Evolutionary conservation across 2,888 invertebrate species (phyloP).

Genomic region (Sinelater perroti): DNA sequence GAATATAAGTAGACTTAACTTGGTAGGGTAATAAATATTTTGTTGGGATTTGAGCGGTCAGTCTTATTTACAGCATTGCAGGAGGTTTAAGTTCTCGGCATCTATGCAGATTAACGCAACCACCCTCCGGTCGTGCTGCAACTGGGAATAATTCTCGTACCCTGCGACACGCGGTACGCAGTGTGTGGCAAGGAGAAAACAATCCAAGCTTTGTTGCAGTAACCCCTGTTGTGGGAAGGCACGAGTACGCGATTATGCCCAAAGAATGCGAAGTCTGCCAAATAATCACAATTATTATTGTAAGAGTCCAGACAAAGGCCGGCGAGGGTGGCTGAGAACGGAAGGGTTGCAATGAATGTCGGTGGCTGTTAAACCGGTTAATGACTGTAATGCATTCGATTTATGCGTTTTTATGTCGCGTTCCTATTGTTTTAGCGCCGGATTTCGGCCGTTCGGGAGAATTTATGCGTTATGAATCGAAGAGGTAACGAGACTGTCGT

Average conservation of each 20-base stretch:
- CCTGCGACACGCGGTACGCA: slow-evolving; percentile 5
- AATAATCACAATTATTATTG: slow-evolving; percentile 41
- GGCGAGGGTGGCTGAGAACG: slow-evolving; percentile 34
- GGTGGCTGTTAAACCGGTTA: slow-evolving; percentile 36
- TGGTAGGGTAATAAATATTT: no score
- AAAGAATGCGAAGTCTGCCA: slow-evolving; percentile 40
- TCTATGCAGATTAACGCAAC: no score
- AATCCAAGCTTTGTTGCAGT: slow-evolving; percentile 32
- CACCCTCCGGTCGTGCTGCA: no score
- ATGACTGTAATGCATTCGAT: slow-evolving; percentile 35
- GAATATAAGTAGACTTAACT: no score
- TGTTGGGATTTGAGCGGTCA: no score
- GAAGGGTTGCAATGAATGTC: slow-evolving; percentile 37
- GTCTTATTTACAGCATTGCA: no score
- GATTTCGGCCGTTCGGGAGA: slow-evolving; percentile 7
- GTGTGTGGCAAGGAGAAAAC: slow-evolving; percentile 39
- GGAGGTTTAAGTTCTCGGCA: no score
- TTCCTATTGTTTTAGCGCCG: slow-evolving; percentile 16
- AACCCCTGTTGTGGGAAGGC: slow-evolving; percentile 37
- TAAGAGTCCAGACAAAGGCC: slow-evolving; percentile 37
- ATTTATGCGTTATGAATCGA: slow-evolving; percentile 23
- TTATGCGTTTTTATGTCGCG: slow-evolving; percentile 26
- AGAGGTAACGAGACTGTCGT: slow-evolving; percentile 27
- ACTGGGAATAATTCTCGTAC: not conserved
- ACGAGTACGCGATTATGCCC: slow-evolving; percentile 35